Base-by-base conservation (phyloP, 2,888 invertebrate genomes). In the Rambutsinella grinnellia region DNA sequence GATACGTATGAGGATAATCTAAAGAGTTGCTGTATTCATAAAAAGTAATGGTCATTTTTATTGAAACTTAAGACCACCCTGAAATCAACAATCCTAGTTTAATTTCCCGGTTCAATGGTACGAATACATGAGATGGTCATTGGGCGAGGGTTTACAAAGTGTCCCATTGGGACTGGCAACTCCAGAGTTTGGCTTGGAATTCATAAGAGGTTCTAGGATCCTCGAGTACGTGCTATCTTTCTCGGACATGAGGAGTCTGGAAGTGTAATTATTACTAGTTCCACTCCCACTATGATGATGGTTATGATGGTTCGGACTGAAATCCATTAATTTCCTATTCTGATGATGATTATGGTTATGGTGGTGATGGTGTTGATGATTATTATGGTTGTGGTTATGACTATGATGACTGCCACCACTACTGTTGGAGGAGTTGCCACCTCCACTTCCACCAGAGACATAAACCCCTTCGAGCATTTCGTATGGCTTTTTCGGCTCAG, bases 181-280 rank as follows among this genome's bases (percentile, higher is more conserved):
- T 21, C 57, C 68, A 15, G 36, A 26, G 0, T 58, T 23, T 3
- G 78, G 72, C 56, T 78, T 78, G 6, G 83, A 81, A 58, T 82
- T 83, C 67, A 82, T 67, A 13, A 83, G 74, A 0, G 83, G 83
- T 56, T 81, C 83, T 19, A 83, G 63, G 23, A 83, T 83, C 47
- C 83, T 76, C 8, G 83, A 82, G 54, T 83, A 83, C 2, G 82
- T 83, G 10, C 80, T 80, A 62, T 82, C 83, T 57, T 80, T 81
- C 26, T 83, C 82, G 1, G 81, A 78, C 76, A 79, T 72, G 27
- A 82, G 77, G 21, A 83, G 75, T 65, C 83, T 62, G 10, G 81
- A 79, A 21, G 79, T 78, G 67, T 83, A 83, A 53, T 71, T 75
- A 57, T 66, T 67, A 46, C 44, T 58, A 60, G 15, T 63, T 61